Evolutionary conservation across 1,140 invertebrate species (phyloP).

Genomic region (Hormaphis cornu): DNA sequence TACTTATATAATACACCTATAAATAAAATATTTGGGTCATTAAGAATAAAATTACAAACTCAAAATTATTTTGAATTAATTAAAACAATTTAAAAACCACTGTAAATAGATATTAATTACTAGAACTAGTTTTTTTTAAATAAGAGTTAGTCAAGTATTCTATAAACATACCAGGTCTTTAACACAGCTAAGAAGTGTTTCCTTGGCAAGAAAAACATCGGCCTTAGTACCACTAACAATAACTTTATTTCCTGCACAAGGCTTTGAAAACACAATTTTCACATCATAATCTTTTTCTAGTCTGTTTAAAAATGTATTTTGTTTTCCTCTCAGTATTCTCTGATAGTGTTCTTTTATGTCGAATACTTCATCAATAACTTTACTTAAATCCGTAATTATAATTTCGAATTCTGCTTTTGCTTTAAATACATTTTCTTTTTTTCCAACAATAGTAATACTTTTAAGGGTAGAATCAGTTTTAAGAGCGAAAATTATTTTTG

Average conservation of each 20-base stretch:
- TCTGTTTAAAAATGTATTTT: constrained; percentile 77
- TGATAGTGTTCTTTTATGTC: constrained; percentile 82
- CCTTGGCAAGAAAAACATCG: constrained; percentile 76
- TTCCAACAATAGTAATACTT: constrained; percentile 80
- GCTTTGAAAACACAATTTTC: constrained; percentile 74
- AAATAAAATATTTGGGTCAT: no score
- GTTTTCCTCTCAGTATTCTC: constrained; percentile 81
- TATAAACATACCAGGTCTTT: constrained; percentile 57
- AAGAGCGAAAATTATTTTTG: constrained; percentile 82
- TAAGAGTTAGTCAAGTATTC: no score
- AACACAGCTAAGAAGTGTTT: constrained; percentile 73
- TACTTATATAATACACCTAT: no score
- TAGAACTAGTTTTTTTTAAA: no score
- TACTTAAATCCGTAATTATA: constrained; percentile 76
- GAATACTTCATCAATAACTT: constrained; percentile 70
- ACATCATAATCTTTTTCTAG: constrained; percentile 90
- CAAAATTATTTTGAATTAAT: no score
- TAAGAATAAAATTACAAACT: no score
- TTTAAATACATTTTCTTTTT: constrained; percentile 56
- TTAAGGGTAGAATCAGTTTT: constrained; percentile 80
- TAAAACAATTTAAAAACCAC: no score
- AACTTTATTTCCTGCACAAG: constrained; percentile 44
- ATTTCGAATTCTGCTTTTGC: constrained; percentile 77
- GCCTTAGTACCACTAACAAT: constrained; percentile 51
- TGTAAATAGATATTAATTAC: no score